These are phyloP conservation scores for Paragorgia papillata DNA, from an alignment of 92 coral and sea anemone species.

Conservation along the genomic window DNA sequence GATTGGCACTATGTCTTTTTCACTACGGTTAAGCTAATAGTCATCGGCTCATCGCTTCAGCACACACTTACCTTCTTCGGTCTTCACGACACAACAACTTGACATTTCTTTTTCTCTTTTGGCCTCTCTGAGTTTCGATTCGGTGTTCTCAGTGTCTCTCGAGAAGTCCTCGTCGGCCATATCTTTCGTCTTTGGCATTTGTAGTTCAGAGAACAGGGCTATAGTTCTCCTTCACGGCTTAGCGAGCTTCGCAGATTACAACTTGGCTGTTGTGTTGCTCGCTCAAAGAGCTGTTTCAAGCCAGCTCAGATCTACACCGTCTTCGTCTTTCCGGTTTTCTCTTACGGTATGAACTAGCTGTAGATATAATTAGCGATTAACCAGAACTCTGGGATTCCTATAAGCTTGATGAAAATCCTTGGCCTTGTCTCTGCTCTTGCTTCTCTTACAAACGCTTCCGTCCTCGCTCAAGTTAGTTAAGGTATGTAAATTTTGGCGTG, in stretches of 20 bases:
- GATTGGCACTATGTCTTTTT: too few relatives aligned
- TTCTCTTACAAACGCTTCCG: background rate
- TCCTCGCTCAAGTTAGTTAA: background rate
- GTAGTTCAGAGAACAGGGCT: background rate
- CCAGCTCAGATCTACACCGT: too few relatives aligned
- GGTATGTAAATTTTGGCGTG: background rate
- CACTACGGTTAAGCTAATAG: too few relatives aligned
- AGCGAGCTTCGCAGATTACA: slow-evolving; percentile 19
- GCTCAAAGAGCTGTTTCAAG: too few relatives aligned
- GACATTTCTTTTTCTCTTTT: too few relatives aligned
- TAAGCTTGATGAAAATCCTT: too few relatives aligned
- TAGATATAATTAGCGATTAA: too few relatives aligned
- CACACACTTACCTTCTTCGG: background rate
- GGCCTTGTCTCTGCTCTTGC: background rate
- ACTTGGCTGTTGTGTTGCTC: background rate
- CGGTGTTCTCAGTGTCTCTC: background rate
- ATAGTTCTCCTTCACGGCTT: slow-evolving; percentile 19
- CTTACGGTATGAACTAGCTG: too few relatives aligned
- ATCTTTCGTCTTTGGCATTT: background rate
- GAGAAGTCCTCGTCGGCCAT: background rate
- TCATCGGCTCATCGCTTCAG: slow-evolving; percentile 30
- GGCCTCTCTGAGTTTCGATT: too few relatives aligned
- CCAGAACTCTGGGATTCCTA: too few relatives aligned
- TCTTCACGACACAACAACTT: too few relatives aligned
- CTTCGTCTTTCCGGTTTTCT: slow-evolving; percentile 3